Evolutionary conservation across 2,797 vertebrate species (phyloP), one percentile per base, ranked within the genome.

Genomic region (Paedocypris micromegethes): DNA sequence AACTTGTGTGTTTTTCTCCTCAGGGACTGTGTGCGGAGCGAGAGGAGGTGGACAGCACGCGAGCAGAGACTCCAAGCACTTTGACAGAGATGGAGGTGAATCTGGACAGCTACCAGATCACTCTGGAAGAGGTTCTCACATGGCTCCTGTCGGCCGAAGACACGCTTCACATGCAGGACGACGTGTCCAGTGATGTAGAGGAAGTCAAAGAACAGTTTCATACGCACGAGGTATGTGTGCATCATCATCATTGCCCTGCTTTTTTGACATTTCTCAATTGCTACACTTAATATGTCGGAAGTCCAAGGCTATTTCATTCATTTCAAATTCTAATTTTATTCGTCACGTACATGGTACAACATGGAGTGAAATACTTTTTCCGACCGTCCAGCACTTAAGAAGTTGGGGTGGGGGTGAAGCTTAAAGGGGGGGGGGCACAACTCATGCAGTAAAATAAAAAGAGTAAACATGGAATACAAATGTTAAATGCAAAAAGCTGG

Each of bases 191-290:
- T 0, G 93, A 98, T 43, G 97, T 99, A 61, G 97, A 99, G 67
- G 94, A 98, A 74, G 96, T 99, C 72, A 99, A 99, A 83, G 92
- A 95, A 3, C 97, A 99, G 79, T 99, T 99, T 87, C 92, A 95
- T 71, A 93, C 90, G 4, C 97, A 99, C 4, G 97, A 98, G 87
- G 97, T 98, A 82, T 59, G 49, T 57, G 68, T 5, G 41, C 59
- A 23, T 8, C 5, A 38, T 1, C 43, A 55, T 47, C 45, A 42
- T 37, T 42, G 23, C 23, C 23, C 23, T 23, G 23, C 23, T 23
- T 23, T 23, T 23, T 23, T 23, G 23, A 23, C 23, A 23, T 23
- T 23, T 23, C 23, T 23, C 23, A 23, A 23, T 23, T 23, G 23
- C 23, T 23, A 23, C 23, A 1, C 23, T 23, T 23, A 23, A 23